Conservation (phyloP, 2,113 vertebrate genomes). For the Centrocercus urophasianus region DNA sequence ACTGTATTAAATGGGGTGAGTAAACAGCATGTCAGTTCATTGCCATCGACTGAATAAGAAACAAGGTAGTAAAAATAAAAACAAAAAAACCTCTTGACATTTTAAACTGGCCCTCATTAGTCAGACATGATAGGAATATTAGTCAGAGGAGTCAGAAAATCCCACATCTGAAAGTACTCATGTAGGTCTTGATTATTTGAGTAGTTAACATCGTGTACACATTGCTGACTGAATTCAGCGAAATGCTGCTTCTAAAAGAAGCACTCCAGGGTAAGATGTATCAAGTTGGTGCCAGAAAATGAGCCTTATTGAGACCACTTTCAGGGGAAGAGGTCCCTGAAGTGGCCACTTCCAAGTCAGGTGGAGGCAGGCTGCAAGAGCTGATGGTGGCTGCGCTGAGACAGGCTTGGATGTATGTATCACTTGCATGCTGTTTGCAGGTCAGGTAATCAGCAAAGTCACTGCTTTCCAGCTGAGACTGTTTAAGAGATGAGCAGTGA, state of each 20-base stretch:
- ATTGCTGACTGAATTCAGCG: background rate
- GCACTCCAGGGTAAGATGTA: background rate
- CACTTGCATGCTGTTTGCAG: background rate
- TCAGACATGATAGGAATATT: background rate
- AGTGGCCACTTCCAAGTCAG: background rate
- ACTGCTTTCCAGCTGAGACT: background rate
- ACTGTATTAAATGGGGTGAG: background rate
- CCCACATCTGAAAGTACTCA: background rate
- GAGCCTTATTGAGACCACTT: background rate
- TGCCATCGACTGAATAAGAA: background rate
- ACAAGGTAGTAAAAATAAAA: background rate
- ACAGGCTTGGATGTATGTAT: background rate
- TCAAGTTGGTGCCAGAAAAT: background rate
- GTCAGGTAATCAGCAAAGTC: fast-evolving
- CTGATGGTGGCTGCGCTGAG: fast-evolving
- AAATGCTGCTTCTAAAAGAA: background rate
- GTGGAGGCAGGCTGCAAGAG: background rate
- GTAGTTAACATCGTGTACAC: fast-evolving
- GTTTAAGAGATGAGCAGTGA: background rate
- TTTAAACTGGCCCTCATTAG: constrained; percentile 16
- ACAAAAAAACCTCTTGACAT: background rate
- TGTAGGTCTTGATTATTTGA: background rate
- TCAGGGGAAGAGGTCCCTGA: background rate
- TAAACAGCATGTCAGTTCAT: constrained; percentile 2
- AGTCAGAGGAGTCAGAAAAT: constrained; percentile 9